Evolutionary conservation across 2,113 vertebrate species (phyloP).

Genomic region (Periophthalmus modestus): DNA sequence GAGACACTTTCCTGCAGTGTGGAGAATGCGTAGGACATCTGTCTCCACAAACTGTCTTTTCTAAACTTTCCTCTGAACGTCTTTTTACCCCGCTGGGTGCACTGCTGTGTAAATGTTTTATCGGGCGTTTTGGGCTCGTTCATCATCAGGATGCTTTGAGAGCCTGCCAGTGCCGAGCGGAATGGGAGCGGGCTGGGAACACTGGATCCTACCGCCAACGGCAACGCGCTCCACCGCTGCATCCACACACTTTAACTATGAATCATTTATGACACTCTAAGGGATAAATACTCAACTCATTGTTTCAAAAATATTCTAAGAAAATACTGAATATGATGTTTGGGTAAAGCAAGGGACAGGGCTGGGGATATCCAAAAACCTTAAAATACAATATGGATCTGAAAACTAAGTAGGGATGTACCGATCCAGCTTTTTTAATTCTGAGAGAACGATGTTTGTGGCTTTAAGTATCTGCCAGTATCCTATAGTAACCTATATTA

Average conservation of each 20-base stretch:
- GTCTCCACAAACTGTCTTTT: constrained; percentile 23
- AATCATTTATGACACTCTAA: constrained; percentile 33
- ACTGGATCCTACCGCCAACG: constrained; percentile 40
- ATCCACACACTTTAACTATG: constrained; percentile 46
- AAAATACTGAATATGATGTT: neutral
- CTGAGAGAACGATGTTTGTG: too few species aligned
- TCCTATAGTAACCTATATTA: too few species aligned
- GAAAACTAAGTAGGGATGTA: too few species aligned
- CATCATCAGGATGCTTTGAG: constrained; percentile 67
- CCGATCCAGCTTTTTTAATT: too few species aligned
- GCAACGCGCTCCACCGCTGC: constrained; percentile 29
- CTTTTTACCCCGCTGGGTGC: constrained; percentile 41
- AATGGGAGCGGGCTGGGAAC: constrained; percentile 46
- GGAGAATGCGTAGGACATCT: constrained; percentile 18
- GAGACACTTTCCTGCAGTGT: constrained; percentile 1
- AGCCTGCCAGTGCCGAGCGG: constrained; percentile 41
- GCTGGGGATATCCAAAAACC: too few species aligned
- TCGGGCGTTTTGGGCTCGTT: constrained; percentile 70
- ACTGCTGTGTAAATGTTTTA: constrained; percentile 78
- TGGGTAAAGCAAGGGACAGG: neutral
- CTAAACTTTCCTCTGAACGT: constrained; percentile 32
- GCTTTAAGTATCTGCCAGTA: too few species aligned
- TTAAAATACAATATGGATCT: too few species aligned
- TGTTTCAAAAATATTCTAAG: neutral
- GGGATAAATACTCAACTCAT: constrained; percentile 19